A percentile compares a stretch with the other conserved stretches of the same genome.
Evolutionary conservation across 2,888 invertebrate species (phyloP).

Genomic region (Sipunculus nudus): DNA sequence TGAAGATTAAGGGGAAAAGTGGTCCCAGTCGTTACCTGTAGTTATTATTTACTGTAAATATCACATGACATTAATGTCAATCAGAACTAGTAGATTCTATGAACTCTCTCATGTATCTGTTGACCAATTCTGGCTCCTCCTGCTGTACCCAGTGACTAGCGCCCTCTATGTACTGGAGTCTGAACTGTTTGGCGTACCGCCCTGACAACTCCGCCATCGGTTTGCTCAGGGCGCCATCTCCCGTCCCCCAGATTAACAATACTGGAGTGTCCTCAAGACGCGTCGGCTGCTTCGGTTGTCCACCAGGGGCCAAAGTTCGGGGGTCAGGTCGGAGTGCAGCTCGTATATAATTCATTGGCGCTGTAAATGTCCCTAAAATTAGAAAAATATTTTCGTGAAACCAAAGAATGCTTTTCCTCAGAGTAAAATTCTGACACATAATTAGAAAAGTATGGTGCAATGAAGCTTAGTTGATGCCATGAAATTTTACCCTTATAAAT

Average conservation of each 20-base stretch:
- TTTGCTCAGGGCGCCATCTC: conserved; percentile 71
- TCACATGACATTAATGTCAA: no score
- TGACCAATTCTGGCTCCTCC: conserved; percentile 74
- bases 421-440: no score
- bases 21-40: no score
- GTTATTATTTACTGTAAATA: no score
- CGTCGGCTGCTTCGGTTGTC: no score
- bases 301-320: conserved; percentile 32
- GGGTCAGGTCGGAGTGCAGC: conserved; percentile 5
- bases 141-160: conserved; percentile 80
- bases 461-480: no score
- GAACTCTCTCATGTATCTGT: conserved; percentile 73
- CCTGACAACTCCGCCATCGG: conserved; percentile 74
- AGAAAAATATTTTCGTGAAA: no score
- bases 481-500: no score
- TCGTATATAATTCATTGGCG: conserved; percentile 19
- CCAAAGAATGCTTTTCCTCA: no score
- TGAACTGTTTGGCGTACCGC: conserved; percentile 73
- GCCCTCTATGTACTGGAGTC: conserved; percentile 74
- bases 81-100: no score
- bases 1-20: no score
- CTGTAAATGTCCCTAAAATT: conserved; percentile 13
- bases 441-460: no score
- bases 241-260: conserved; percentile 70
- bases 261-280: conserved; percentile 39